Percentiles rank a stretch among this genome's conserved stretches.
Conservation (phyloP, 2,113 vertebrate species). For the Rhinolophus sinicus region DNA sequence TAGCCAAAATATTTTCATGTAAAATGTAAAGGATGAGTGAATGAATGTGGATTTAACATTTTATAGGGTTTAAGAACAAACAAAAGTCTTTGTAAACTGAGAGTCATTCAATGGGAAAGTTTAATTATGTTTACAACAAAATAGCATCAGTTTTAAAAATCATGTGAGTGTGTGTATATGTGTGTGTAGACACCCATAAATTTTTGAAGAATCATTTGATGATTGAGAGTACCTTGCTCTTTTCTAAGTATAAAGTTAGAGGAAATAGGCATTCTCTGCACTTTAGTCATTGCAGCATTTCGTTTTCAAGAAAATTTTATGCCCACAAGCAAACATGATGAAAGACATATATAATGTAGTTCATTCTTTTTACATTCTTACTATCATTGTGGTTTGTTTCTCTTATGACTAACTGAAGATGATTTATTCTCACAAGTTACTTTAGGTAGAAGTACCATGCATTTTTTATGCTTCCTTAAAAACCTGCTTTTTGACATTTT, state of each 20-base stretch:
- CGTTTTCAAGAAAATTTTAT: conserved; percentile 41
- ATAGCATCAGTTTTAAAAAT: neutral
- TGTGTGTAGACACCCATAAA: neutral
- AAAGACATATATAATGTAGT: neutral
- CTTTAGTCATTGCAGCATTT: neutral
- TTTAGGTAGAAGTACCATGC: conserved; percentile 57
- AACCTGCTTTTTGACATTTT: conserved; percentile 51
- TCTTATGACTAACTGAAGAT: neutral
- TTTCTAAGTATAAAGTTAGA: neutral
- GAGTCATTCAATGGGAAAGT: neutral
- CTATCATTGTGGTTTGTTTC: neutral
- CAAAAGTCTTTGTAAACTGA: neutral
- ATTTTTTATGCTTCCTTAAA: conserved; percentile 42
- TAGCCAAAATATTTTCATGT: neutral
- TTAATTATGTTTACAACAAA: neutral
- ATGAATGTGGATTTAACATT: neutral
- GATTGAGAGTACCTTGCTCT: neutral
- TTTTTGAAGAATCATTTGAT: neutral
- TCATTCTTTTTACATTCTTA: conserved; percentile 45
- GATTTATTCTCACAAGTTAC: conserved; percentile 26
- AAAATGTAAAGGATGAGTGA: neutral
- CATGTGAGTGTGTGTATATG: neutral
- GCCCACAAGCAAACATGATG: neutral
- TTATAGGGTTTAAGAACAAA: neutral
- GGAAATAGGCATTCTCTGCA: neutral